Percentiles rank a stretch among this genome's conserved stretches.
These are phyloP conservation scores for Drosophila leonis DNA, from an alignment of 2,888 invertebrate species.

Conservation along the genomic window DNA sequence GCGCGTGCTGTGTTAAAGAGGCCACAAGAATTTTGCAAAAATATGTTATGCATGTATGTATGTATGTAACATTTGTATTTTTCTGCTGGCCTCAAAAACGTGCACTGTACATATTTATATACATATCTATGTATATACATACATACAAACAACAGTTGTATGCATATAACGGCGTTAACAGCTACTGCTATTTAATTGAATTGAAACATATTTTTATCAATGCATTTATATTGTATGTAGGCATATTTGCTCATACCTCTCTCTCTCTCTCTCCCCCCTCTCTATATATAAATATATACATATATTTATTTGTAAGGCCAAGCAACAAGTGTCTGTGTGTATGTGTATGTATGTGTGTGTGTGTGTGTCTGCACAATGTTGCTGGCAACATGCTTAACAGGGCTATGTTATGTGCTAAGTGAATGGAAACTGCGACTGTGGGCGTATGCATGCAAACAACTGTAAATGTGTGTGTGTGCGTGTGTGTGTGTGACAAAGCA, in stretches of 20 bases:
- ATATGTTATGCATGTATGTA: conserved; percentile 12
- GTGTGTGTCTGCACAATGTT: conserved; percentile 20
- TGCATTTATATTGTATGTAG: not conserved
- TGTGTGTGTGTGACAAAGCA: not conserved
- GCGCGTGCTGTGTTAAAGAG: conserved; percentile 12
- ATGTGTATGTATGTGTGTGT: conserved; percentile 5
- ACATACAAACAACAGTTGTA: conserved; percentile 1
- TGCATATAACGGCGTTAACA: conserved; percentile 5
- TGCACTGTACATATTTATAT: conserved; percentile 11
- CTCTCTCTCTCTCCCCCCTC: not conserved
- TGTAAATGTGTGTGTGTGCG: not conserved
- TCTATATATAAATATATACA: not conserved
- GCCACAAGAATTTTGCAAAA: conserved; percentile 30
- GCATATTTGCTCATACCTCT: conserved; percentile 2
- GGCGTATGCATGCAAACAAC: not conserved
- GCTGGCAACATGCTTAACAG: conserved; percentile 48
- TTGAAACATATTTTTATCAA: not conserved
- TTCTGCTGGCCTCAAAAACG: conserved; percentile 19
- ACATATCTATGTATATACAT: not conserved
- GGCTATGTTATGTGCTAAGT: conserved; percentile 40
- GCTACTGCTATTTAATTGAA: not conserved
- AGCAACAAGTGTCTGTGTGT: conserved; percentile 43
- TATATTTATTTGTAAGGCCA: conserved; percentile 7
- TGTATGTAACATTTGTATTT: conserved; percentile 4
- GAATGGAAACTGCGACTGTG: conserved; percentile 24